Percentiles rank a stretch among this genome's conserved stretches.
phyloP scores from a whole-genome alignment of 2,113 vertebrate species.

The Macaca nemestrina region DNA sequence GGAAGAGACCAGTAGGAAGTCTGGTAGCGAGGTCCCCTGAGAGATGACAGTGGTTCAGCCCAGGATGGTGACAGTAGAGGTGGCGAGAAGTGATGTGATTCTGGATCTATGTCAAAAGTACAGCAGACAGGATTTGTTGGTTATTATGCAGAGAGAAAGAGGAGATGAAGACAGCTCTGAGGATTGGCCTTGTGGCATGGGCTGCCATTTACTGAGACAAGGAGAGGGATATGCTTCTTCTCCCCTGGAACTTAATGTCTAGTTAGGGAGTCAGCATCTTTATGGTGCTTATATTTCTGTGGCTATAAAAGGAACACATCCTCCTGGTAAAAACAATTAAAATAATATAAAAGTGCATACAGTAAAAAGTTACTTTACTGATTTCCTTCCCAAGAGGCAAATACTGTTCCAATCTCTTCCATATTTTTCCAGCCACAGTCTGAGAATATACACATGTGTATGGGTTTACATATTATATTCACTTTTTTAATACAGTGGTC shows the following conservation, averaged over 20 bases:
- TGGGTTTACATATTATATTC: neutral
- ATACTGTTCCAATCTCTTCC: neutral
- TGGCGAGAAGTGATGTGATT: neutral
- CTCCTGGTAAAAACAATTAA: slow-evolving; percentile 21
- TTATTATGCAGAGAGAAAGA: neutral
- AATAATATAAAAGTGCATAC: slow-evolving; percentile 3
- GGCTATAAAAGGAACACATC: slow-evolving; percentile 15
- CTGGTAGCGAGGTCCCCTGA: neutral
- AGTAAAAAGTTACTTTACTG: neutral
- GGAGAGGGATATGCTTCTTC: neutral
- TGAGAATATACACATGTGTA: neutral
- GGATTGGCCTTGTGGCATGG: neutral
- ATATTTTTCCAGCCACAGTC: neutral
- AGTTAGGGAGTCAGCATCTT: slow-evolving; percentile 10
- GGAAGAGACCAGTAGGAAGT: neutral
- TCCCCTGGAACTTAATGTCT: neutral
- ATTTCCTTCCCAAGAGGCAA: slow-evolving; percentile 25
- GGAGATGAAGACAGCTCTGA: neutral
- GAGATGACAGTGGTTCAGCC: neutral
- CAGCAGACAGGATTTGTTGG: neutral
- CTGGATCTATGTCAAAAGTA: neutral
- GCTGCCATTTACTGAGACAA: neutral
- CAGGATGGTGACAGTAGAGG: neutral
- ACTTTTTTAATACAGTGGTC: neutral
- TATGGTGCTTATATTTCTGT: slow-evolving; percentile 24